Conservation (phyloP, 2,888 invertebrate genomes). For the Serrognathus titanus region DNA sequence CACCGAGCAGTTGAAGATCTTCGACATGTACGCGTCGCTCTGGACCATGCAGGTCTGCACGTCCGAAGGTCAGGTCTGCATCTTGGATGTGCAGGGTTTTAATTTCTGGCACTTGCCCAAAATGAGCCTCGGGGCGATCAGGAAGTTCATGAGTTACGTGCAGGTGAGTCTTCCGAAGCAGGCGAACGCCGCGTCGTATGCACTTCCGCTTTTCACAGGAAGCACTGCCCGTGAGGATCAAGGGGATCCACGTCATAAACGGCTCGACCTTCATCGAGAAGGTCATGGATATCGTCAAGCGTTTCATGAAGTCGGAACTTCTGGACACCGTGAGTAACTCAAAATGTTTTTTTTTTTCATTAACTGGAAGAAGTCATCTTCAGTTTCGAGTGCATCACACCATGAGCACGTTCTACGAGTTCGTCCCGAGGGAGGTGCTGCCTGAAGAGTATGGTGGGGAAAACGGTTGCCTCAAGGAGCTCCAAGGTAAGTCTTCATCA, state of each 20-base stretch:
- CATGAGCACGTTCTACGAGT: constrained; percentile 17
- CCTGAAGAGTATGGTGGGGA: constrained; percentile 28
- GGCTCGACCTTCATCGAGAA: constrained; percentile 66
- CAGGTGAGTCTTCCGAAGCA: constrained; percentile 68
- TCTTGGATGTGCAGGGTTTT: constrained; percentile 61
- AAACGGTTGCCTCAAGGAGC: constrained; percentile 52
- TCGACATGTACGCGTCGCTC: constrained; percentile 57
- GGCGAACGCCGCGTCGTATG: constrained; percentile 35
- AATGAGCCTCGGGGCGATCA: constrained; percentile 59
- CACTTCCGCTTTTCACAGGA: constrained; percentile 44
- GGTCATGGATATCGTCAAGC: constrained; percentile 61
- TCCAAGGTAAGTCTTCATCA: constrained; percentile 48
- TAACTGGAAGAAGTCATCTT: not conserved
- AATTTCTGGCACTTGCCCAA: constrained; percentile 60
- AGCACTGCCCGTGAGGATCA: constrained; percentile 62
- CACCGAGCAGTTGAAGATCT: constrained; percentile 49
- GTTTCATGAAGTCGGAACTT: constrained; percentile 67
- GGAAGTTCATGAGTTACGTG: constrained; percentile 63
- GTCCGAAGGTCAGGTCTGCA: constrained; percentile 54
- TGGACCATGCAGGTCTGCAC: constrained; percentile 54
- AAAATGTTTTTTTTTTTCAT: constrained; percentile 58
- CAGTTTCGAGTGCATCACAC: constrained; percentile 23
- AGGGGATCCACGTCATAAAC: constrained; percentile 65
- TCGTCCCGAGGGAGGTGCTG: constrained; percentile 20
- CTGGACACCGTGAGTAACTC: constrained; percentile 31